These are phyloP conservation scores for Chloropsis cyanopogon DNA, from an alignment of 2,113 vertebrate species.

Conservation along the genomic window DNA sequence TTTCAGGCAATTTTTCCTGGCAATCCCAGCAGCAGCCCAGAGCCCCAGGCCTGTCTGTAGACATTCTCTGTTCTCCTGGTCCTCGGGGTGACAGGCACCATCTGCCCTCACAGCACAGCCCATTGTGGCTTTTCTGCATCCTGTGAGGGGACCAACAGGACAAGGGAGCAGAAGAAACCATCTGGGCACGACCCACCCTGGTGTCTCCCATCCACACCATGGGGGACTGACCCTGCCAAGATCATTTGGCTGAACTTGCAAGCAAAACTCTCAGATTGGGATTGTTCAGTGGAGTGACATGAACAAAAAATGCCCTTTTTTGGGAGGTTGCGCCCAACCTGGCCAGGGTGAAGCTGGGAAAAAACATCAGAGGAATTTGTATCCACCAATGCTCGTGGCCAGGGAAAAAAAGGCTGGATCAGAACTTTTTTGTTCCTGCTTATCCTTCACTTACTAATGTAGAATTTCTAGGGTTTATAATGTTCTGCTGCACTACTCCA, in stretches of 20 bases:
- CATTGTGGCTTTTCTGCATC: not conserved
- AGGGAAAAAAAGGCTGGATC: not conserved
- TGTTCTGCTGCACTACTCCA: not conserved
- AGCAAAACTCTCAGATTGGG: not conserved
- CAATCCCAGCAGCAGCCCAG: not conserved
- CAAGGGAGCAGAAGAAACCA: not conserved
- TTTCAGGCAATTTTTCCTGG: not conserved
- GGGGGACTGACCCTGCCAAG: not conserved
- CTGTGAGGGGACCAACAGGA: not conserved
- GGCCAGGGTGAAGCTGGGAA: not conserved
- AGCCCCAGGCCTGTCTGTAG: not conserved
- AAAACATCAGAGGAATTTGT: not conserved
- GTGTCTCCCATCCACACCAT: not conserved
- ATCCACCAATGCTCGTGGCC: fast-evolving
- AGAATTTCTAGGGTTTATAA: not conserved
- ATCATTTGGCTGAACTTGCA: not conserved
- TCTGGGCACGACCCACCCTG: not conserved
- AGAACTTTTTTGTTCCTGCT: not conserved
- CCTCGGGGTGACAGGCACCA: not conserved
- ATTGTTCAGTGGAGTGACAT: not conserved
- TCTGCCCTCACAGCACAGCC: not conserved
- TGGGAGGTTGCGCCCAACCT: not conserved
- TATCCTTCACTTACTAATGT: not conserved
- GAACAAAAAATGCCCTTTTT: not conserved
- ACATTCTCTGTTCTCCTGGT: not conserved